Base-by-base conservation (phyloP, 2,888 invertebrate species). In the Standfussiana lucernea region DNA sequence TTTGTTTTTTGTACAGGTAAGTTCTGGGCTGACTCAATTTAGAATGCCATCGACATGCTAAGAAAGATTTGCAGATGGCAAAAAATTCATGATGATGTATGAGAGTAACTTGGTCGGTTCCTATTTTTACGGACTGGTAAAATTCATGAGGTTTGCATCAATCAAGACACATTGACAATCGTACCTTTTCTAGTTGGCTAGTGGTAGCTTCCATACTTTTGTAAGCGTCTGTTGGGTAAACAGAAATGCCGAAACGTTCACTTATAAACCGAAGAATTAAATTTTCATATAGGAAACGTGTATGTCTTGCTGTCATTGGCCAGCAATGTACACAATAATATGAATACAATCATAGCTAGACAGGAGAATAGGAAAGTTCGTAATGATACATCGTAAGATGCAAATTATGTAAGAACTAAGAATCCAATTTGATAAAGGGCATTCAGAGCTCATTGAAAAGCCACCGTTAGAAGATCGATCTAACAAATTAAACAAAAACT, bases 341-440 rank as follows among this genome's bases (percentile, higher is more conserved):
- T 71, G 32, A 47, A 47, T 37, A 61, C 21, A 32, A 61, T 73
- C 15, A 78, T n/a, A 66, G 8, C 11, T 66, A 53, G 18, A 65
- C n/a, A 65, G 10, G 21, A 47, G 24, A 37, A 37, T 40, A 47
- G 28, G 65, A 70, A 67, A 80, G 74, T 50, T 59, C 24, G 21
- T 50, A 80, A 50, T 82, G 32, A 56, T 72, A 42, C 24, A 42
- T 67, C 13, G 37, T 28, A 35, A 47, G 53, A 50, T 8, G 13
- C 61, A 50, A 77, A 80, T 61, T 24, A 61, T 50, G 28, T 15
- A 80, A 69, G 21, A 24, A 61, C 47, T 75, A 56, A 53, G 47
- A 70, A 70, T 35, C 21, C 50, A 69, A 84, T 80, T 82, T 75
- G 47, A 21, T 71, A 72, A 81, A 85, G 59, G 68, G 71, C 32